Conservation (phyloP, 2,888 invertebrate species). For the Autographa gamma region DNA sequence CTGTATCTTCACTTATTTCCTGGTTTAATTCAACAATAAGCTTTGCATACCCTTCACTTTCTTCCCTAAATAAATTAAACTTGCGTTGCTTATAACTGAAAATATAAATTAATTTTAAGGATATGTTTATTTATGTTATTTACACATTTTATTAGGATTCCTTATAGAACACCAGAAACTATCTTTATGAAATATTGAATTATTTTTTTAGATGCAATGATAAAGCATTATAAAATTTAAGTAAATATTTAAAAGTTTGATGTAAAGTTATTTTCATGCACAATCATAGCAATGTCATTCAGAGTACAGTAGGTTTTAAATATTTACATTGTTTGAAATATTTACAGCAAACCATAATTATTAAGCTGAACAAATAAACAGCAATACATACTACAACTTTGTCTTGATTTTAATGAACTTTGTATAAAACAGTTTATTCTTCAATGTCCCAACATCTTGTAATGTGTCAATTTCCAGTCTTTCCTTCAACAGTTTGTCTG, state of each 20-base stretch:
- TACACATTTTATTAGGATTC: no score
- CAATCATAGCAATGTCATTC: background rate
- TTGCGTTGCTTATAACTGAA: conserved; percentile 99
- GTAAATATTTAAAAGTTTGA: background rate
- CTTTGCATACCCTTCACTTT: conserved; percentile 99
- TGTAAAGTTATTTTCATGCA: background rate
- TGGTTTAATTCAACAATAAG: conserved; percentile 97
- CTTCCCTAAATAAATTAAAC: conserved; percentile 99
- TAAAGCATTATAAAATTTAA: background rate
- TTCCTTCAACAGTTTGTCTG: conserved; percentile 96
- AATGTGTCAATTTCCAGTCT: conserved; percentile 97
- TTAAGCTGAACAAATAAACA: background rate
- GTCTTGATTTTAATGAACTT: conserved; percentile 99
- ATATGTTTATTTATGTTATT: background rate
- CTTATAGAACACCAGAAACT: no score
- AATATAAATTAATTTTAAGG: conserved; percentile 56
- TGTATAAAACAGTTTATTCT: conserved; percentile 96
- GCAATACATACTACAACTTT: conserved; percentile 97
- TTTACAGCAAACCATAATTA: background rate
- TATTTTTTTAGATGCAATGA: no score
- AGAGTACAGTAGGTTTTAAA: background rate
- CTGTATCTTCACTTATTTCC: conserved; percentile 91
- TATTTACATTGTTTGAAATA: background rate
- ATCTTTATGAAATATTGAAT: no score
- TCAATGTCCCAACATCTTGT: conserved; percentile 96